Conservation (phyloP, 2,797 vertebrate genomes). For the Micropoecilia bifurca region DNA sequence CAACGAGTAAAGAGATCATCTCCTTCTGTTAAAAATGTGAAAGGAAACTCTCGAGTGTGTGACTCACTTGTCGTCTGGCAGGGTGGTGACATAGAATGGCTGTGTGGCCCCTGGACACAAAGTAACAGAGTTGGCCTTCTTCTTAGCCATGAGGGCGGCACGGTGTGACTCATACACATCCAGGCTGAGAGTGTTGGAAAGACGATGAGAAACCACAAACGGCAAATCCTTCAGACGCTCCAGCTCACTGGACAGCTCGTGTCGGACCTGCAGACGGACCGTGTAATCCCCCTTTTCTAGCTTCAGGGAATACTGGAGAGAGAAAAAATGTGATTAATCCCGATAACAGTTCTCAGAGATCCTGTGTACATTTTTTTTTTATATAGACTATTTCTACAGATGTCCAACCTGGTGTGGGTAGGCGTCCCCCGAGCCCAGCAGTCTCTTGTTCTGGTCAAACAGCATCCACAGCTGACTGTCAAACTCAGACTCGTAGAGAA, state of each 20-base stretch:
- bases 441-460: constrained; percentile 97
- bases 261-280: constrained; percentile 94
- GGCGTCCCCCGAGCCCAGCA: constrained; percentile 95
- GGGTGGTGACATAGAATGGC: constrained; percentile 91
- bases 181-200: constrained; percentile 91
- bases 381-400: too few species aligned
- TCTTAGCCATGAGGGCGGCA: constrained; percentile 93
- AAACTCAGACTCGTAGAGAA: constrained; percentile 97
- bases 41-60: neutral
- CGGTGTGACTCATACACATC: constrained; percentile 95
- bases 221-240: constrained; percentile 97
- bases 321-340: neutral
- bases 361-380: too few species aligned
- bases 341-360: neutral
- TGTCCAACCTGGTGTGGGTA: constrained; percentile 94
- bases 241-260: constrained; percentile 93
- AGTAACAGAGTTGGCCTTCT: constrained; percentile 93
- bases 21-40: neutral
- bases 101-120: constrained; percentile 89
- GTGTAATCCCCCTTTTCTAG: constrained; percentile 98
- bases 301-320: constrained; percentile 92
- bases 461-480: constrained; percentile 99
- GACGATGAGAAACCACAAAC: constrained; percentile 94
- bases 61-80: constrained; percentile 97
- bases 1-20: neutral